phyloP scores from a whole-genome alignment of 2,113 vertebrate genomes.

The Neolamprologus fasciatus region DNA sequence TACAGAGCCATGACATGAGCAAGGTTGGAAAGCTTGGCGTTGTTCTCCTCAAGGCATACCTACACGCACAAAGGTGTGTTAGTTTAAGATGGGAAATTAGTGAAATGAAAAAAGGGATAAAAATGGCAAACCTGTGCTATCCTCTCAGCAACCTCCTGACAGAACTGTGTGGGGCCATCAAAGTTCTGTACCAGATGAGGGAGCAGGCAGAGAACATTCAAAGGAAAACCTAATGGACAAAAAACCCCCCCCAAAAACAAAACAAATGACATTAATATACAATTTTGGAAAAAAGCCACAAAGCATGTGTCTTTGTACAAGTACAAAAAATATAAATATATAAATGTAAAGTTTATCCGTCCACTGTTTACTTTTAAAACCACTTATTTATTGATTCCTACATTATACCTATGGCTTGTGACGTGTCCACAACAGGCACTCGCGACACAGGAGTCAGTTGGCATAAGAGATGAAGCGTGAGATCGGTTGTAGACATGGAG shows the following conservation, averaged over 20 bases:
- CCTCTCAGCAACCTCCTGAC: conserved; percentile 88
- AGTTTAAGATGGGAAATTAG: background rate
- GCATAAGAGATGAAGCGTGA: conserved; percentile 92
- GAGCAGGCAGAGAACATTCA: conserved; percentile 94
- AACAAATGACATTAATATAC: background rate
- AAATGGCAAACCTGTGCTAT: conserved; percentile 84
- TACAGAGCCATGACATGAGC: conserved; percentile 98
- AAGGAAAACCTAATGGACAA: conserved; percentile 81
- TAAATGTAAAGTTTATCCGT: background rate
- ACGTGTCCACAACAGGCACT: conserved; percentile 89
- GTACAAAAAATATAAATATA: background rate
- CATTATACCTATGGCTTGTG: conserved; percentile 88
- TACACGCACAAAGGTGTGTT: conserved; percentile 12
- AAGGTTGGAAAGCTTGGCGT: conserved; percentile 90
- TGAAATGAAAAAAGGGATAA: background rate
- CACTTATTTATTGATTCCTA: background rate
- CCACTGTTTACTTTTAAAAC: background rate
- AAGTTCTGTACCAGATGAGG: conserved; percentile 96
- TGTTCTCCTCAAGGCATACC: conserved; percentile 96
- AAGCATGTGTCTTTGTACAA: background rate
- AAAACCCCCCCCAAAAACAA: fast-evolving
- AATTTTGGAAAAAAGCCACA: background rate
- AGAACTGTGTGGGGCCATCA: conserved; percentile 87
- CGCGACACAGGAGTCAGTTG: conserved; percentile 89
- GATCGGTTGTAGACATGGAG: conserved; percentile 85